Evolutionary conservation across 2,797 vertebrate species (phyloP), one percentile per base, ranked within the genome.

Genomic region (Sebastes goodei): DNA sequence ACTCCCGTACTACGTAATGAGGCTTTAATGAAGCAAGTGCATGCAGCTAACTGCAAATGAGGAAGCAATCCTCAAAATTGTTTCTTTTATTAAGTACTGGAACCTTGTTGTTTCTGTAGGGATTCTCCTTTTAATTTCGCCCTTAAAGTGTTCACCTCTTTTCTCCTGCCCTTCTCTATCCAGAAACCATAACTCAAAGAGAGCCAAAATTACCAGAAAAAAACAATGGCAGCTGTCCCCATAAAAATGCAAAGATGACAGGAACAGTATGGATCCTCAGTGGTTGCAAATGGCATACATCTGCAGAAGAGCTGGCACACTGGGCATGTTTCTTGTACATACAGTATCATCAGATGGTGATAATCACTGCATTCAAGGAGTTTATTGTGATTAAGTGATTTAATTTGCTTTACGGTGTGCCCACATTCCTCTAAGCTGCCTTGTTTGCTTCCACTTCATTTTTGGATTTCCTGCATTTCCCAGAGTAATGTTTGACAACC

Each of bases 311-410:
- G 21, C 67, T 61, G 30, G 35, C 4, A 7, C 72, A 67, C 49
- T 56, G 65, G 62, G 57, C 65, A 66, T 71, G 55, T 79, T 76
- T 71, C 46, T 55, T 73, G 52, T 64, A 56, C 25, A 81, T 68
- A 77, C 57, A 74, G 78, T 38, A 78, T 75, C 57, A 86, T 91
- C 76, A 87, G 56, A 69, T 46, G 71, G 81, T 60, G 74, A 81
- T 88, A 82, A 90, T 91, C 57, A 71, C 71, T 67, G 69, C 61
- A 20, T 69, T 87, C 64, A 83, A 57, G 5, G 8, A 76, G 56
- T 84, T 76, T 33, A 84, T 85, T 86, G 70, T 78, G 81, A 82
- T 85, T 74, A 78, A 80, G 35, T 70, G 59, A 38, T 78, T 78
- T 84, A 70, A 86, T 87, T 83, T 77, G 67, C 56, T 78, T 85